Conservation (phyloP, 1,140 invertebrate genomes). For the Zaprionus inermis region DNA sequence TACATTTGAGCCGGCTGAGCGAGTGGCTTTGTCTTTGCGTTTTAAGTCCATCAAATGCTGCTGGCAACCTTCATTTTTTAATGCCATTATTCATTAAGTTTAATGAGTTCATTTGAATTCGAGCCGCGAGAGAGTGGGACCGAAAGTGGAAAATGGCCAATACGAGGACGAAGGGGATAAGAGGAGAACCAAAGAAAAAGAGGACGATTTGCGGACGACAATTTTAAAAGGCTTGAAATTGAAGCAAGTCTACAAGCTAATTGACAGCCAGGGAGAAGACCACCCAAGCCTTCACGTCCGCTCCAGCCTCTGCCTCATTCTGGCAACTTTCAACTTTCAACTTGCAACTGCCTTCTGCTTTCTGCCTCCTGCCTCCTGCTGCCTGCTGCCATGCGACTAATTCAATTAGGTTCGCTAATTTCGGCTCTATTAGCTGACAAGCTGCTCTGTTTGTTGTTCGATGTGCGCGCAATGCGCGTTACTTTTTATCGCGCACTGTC, state of each 20-base stretch:
- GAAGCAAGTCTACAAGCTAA: slow-evolving; percentile 68
- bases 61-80: slow-evolving; percentile 38
- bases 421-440: slow-evolving; percentile 66
- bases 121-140: neutral
- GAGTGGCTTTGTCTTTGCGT: slow-evolving; percentile 25
- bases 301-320: slow-evolving; percentile 5
- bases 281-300: neutral
- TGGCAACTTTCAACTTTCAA: slow-evolving; percentile 12
- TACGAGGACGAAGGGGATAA: neutral
- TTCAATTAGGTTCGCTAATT: slow-evolving; percentile 73
- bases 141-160: slow-evolving; percentile 6
- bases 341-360: slow-evolving; percentile 23
- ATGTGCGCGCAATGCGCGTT: slow-evolving; percentile 34
- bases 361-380: neutral
- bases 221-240: slow-evolving; percentile 75
- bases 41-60: slow-evolving; percentile 69
- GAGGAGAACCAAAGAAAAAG: neutral
- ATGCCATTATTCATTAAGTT: slow-evolving; percentile 74
- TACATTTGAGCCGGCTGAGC: slow-evolving; percentile 41
- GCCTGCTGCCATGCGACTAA: slow-evolving; percentile 53
- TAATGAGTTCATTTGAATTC: slow-evolving; percentile 72
- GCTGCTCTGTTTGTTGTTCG: slow-evolving; percentile 29
- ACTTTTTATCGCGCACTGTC: slow-evolving; percentile 30
- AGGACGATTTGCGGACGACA: slow-evolving; percentile 59
- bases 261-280: slow-evolving; percentile 50